A percentile compares a stretch with the other conserved stretches of the same genome.
Conservation (phyloP, 2,113 vertebrate species). For the Dolichotis patagonum region DNA sequence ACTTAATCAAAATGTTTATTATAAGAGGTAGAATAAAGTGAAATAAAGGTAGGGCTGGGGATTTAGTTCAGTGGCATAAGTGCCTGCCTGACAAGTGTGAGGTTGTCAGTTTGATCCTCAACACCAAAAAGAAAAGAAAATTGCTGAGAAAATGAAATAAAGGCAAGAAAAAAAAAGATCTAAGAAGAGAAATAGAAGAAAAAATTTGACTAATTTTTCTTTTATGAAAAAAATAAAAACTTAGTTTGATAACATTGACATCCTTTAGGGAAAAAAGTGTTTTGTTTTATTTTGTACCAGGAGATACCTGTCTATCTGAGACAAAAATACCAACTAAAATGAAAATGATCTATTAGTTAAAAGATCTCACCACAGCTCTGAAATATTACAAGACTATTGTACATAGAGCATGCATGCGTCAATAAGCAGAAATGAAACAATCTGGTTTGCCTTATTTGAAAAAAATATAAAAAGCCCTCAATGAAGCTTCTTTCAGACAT, state of each 20-base stretch:
- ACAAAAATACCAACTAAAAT: conserved; percentile 35
- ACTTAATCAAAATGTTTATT: background rate
- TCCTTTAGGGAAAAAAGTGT: background rate
- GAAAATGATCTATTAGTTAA: background rate
- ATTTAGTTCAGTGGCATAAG: no score
- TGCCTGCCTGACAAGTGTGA: no score
- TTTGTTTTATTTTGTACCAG: background rate
- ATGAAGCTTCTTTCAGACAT: conserved; percentile 83
- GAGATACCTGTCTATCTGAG: background rate
- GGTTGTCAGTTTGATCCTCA: no score
- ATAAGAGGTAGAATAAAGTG: background rate
- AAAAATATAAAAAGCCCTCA: conserved; percentile 36
- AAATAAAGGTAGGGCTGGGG: background rate
- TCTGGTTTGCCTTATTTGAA: conserved; percentile 65
- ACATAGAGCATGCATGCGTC: background rate
- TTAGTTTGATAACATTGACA: background rate
- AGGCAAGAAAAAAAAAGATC: background rate
- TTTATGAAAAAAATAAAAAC: background rate
- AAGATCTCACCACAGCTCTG: conserved; percentile 4
- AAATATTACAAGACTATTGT: conserved; percentile 29
- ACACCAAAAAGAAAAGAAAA: no score
- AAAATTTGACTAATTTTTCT: background rate
- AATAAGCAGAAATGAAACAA: conserved; percentile 72
- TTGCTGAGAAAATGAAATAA: no score
- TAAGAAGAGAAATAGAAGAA: background rate